These are phyloP conservation scores for Dinocampus coccinellae DNA, from an alignment of 2,888 invertebrate species.

Conservation along the genomic window DNA sequence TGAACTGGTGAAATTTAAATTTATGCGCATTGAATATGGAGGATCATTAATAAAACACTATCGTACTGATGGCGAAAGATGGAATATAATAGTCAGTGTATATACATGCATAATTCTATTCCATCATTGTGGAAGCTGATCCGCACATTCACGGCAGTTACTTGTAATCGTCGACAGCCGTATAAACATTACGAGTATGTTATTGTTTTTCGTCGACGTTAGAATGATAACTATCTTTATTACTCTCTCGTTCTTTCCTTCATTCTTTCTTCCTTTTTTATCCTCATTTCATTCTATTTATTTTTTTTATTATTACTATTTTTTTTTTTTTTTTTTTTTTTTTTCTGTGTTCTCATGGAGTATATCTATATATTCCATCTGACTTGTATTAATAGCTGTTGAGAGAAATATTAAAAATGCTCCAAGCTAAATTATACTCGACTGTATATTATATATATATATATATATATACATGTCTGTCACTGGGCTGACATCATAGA, in stretches of 20 bases:
- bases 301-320: neutral
- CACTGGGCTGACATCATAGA: neutral
- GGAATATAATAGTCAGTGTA: neutral
- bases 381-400: neutral
- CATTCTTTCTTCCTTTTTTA: no score
- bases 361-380: neutral
- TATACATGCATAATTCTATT: neutral
- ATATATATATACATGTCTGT: neutral
- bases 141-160: neutral
- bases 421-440: neutral
- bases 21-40: neutral
- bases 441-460: neutral
- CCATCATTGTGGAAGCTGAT: neutral
- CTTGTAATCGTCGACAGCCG: neutral
- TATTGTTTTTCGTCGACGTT: neutral
- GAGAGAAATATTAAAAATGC: conserved; percentile 1
- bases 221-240: neutral
- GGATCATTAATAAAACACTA: neutral
- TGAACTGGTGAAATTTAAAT: neutral
- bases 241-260: no score
- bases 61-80: neutral
- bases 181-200: neutral
- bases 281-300: no score
- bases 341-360: neutral
- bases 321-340: neutral